phyloP scores from a whole-genome alignment of 2,888 invertebrate species.

The Oxystoma pomonae region DNA sequence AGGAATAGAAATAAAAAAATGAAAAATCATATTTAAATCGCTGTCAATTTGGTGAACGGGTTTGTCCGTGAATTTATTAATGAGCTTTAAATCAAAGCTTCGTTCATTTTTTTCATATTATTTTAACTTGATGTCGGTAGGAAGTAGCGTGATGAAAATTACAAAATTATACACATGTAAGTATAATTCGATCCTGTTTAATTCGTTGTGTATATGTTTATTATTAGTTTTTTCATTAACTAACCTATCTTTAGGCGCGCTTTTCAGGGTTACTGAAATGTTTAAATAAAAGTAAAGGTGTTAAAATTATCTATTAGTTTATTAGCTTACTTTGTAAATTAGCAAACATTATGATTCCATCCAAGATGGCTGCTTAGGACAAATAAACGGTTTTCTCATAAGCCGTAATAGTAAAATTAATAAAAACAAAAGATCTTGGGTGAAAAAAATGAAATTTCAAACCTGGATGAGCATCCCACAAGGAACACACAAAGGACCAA shows the following conservation, averaged over 20 bases:
- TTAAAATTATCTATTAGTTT: neutral
- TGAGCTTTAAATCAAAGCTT: neutral
- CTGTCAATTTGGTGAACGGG: neutral
- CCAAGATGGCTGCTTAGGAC: too few relatives aligned
- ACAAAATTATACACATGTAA: neutral
- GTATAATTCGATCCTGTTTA: neutral
- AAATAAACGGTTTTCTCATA: too few relatives aligned
- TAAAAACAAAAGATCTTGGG: too few relatives aligned
- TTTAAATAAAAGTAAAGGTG: neutral
- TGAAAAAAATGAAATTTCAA: too few relatives aligned
- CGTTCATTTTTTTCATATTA: neutral
- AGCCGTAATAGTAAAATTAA: too few relatives aligned
- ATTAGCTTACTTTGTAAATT: neutral
- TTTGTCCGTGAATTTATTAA: neutral
- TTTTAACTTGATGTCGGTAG: neutral
- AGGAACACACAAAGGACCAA: too few relatives aligned
- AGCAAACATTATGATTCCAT: too few relatives aligned
- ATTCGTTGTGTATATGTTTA: neutral
- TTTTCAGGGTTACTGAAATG: neutral
- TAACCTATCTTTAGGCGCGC: neutral
- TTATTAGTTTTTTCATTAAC: neutral
- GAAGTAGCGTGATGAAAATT: neutral
- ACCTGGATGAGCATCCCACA: too few relatives aligned
- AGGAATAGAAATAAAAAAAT: too few relatives aligned
- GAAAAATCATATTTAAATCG: too few relatives aligned